Conservation (phyloP, 64 coral and sea anemone species). For the Acropora yongei region DNA sequence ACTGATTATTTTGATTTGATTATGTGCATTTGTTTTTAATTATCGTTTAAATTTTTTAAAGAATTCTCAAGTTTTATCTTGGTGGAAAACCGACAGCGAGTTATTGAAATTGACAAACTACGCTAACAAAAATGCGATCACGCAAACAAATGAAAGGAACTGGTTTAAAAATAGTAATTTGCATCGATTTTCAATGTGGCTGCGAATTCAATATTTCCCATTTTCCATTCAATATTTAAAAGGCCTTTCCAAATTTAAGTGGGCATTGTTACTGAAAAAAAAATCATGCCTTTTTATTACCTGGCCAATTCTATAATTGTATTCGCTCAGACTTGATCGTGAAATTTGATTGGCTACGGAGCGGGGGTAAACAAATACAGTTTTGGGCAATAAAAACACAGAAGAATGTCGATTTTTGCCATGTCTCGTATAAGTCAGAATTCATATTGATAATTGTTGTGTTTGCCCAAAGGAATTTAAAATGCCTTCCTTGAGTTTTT, state of each 20-base stretch:
- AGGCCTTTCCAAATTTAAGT: too few species aligned
- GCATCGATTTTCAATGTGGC: too few species aligned
- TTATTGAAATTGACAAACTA: neutral
- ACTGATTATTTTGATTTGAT: neutral
- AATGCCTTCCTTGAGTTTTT: too few species aligned
- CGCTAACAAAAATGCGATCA: neutral
- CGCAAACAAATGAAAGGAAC: neutral
- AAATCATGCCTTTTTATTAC: neutral
- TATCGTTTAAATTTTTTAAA: neutral
- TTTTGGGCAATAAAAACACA: neutral
- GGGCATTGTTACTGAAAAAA: too few species aligned
- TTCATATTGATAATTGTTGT: too few species aligned
- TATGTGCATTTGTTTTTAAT: neutral
- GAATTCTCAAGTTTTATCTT: neutral
- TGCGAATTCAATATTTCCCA: too few species aligned
- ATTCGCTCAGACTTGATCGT: slow-evolving; percentile 1
- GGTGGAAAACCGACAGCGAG: neutral
- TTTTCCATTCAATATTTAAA: too few species aligned
- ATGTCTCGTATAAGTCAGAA: too few species aligned
- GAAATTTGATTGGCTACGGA: neutral
- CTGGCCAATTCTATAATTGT: neutral
- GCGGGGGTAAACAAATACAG: neutral
- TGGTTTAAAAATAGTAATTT: neutral
- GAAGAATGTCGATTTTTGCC: too few species aligned
- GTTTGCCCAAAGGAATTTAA: too few species aligned